These are phyloP conservation scores for Diorhabda sublineata DNA, from an alignment of 1,140 invertebrate genomes.

Conservation along the genomic window DNA sequence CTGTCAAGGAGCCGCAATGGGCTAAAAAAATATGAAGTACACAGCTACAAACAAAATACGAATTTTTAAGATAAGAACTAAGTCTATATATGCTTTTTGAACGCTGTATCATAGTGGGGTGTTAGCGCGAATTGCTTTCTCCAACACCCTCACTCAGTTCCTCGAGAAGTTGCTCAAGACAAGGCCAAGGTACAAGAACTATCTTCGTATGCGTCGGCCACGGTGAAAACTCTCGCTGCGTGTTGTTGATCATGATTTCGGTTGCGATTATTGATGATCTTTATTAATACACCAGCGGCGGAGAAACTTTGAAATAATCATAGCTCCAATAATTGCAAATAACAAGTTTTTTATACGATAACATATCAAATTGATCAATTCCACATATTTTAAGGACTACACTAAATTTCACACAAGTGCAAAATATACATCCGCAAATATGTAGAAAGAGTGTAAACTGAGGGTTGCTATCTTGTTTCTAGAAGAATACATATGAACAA, in stretches of 20 bases:
- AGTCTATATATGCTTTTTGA: slow-evolving; percentile 8
- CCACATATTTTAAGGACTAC: no score
- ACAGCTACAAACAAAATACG: slow-evolving; percentile 1
- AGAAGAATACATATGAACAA: no score
- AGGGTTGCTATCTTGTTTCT: no score
- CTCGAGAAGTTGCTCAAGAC: slow-evolving; percentile 5
- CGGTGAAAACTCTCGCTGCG: background rate
- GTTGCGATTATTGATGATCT: no score
- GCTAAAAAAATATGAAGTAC: slow-evolving; percentile 7
- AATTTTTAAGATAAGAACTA: slow-evolving; percentile 3
- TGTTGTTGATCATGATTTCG: background rate
- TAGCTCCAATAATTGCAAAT: no score
- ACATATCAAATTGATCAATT: no score
- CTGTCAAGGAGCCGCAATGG: slow-evolving; percentile 9
- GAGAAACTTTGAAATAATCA: no score
- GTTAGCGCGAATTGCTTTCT: background rate
- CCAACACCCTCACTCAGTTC: slow-evolving; percentile 1
- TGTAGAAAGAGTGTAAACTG: no score
- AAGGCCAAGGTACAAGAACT: slow-evolving; percentile 12
- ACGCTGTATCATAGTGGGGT: slow-evolving; percentile 4
- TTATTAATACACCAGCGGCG: no score
- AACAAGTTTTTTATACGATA: no score
- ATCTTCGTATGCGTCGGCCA: background rate
- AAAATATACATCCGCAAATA: no score
- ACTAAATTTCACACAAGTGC: no score